Percentiles rank a stretch among this genome's conserved stretches.
Evolutionary conservation across 2,113 vertebrate genomes (phyloP).

Genomic region (Siniperca knerii): DNA sequence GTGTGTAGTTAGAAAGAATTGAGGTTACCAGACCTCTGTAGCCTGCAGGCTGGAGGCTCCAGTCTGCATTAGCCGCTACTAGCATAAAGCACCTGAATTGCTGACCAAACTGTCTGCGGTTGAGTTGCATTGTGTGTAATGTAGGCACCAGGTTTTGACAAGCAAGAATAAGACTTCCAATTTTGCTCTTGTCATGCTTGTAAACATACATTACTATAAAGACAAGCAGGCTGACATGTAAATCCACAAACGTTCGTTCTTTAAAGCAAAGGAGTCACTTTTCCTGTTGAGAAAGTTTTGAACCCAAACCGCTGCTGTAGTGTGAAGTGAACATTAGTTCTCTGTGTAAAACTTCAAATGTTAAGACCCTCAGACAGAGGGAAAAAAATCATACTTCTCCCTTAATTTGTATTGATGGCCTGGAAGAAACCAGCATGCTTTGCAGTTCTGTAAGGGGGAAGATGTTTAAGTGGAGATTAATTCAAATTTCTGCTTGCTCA

Average conservation of each 20-base stretch:
- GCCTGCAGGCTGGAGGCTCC: no score
- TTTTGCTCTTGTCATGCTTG: not conserved
- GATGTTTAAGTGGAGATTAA: conserved; percentile 99
- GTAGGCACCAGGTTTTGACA: no score
- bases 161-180: not conserved
- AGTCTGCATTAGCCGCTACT: no score
- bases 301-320: conserved; percentile 20
- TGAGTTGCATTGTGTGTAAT: no score
- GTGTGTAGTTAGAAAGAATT: no score
- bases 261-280: not conserved
- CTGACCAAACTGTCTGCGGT: no score
- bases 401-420: conserved; percentile 98
- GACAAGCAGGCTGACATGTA: no score
- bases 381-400: conserved; percentile 87
- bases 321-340: conserved; percentile 27
- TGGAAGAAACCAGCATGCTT: conserved; percentile 96
- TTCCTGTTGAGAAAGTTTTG: conserved; percentile 46
- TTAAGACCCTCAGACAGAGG: conserved; percentile 64
- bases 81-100: no score
- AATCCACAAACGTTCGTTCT: not conserved
- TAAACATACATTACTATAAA: not conserved
- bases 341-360: conserved; percentile 73
- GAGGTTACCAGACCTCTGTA: no score
- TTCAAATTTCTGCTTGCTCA: conserved; percentile 99
- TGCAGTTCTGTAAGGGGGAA: conserved; percentile 97